Base-by-base conservation (phyloP, 2,113 vertebrate genomes). In the Phocoena sinus region DNA sequence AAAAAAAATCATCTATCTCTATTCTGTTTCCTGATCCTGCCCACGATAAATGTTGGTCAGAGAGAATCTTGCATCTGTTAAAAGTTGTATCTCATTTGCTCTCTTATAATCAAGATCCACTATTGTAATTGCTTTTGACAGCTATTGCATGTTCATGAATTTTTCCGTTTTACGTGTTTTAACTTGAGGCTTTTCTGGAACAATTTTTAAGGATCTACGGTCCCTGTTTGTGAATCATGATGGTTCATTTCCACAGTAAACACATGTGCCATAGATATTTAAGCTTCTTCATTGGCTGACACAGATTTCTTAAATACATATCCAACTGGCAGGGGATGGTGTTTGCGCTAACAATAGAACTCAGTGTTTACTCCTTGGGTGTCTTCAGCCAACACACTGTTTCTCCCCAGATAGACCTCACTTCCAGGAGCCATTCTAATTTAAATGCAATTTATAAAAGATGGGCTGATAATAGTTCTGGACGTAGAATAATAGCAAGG, bases 111-210 rank as follows among this genome's bases (percentile, higher is more conserved):
- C 81, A 92, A 94, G 87, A 87, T 84, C 85, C 62, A 89, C 5
- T 74, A 85, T 95, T 95, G 63, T 93, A 94, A 97, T 89, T 96
- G 93, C 83, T 94, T 96, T 53, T 92, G 97, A 89, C 80, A 97
- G 83, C 65, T 95, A 70, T 96, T 94, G 60, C n/a, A 21, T 62
- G 36, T 94, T 92, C 41, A 77, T 90, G 41, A 92, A 17, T 81
- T 96, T 95, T 97, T 96, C 79, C n/a, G 2, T 76, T 96, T 91
- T 94, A 38, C 81, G 50, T 96, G 20, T 71, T 97, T 86, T 80
- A 92, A 93, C 79, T 89, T 86, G 38, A 77, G 60, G 31, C 70
- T 88, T 67, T 93, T 91, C 83, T 91, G 38, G 36, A 92, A 79
- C 28, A 70, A n/a, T 56, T 17, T 77, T 88, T 91, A 95, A 96